Conservation (phyloP, 1,140 invertebrate species). For the Monochamus saltuarius region DNA sequence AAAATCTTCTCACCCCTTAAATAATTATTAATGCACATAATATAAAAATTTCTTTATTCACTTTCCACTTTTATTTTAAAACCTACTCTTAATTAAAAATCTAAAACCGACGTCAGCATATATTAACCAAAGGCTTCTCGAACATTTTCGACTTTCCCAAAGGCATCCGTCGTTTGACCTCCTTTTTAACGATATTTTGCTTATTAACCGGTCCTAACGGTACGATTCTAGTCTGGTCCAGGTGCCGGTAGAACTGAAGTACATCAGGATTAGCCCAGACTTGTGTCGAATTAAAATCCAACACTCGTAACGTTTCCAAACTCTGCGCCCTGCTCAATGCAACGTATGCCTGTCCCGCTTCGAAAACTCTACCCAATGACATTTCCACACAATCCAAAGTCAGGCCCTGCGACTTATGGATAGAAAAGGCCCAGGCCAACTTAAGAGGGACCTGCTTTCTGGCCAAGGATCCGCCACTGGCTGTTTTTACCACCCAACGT, state of each 20-base stretch:
- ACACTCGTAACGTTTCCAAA: slow-evolving; percentile 77
- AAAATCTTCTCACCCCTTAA: too few relatives aligned
- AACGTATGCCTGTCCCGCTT: slow-evolving; percentile 94
- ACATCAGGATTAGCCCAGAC: slow-evolving; percentile 89
- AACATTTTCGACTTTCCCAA: slow-evolving; percentile 24
- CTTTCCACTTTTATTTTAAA: too few relatives aligned
- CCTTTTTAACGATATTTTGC: slow-evolving; percentile 14
- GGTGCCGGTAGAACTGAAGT: slow-evolving; percentile 77
- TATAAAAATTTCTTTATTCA: too few relatives aligned
- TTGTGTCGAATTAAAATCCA: slow-evolving; percentile 84
- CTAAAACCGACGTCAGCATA: slow-evolving; percentile 15
- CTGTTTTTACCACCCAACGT: slow-evolving; percentile 78
- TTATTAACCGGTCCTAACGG: slow-evolving; percentile 57
- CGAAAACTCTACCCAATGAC: slow-evolving; percentile 85
- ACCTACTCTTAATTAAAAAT: neutral
- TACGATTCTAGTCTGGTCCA: slow-evolving; percentile 64
- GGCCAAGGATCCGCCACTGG: slow-evolving; percentile 63
- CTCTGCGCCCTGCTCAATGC: slow-evolving; percentile 89
- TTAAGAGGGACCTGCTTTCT: slow-evolving; percentile 85
- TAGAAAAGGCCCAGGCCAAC: slow-evolving; percentile 95
- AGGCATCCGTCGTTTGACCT: slow-evolving; percentile 8
- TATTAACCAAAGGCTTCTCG: slow-evolving; percentile 31
- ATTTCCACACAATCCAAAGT: slow-evolving; percentile 96
- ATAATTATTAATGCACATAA: too few relatives aligned
- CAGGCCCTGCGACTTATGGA: slow-evolving; percentile 94